Evolutionary conservation across 2,888 invertebrate species (phyloP), one percentile per base, ranked within the genome.

Genomic region (Cybosia mesomella): DNA sequence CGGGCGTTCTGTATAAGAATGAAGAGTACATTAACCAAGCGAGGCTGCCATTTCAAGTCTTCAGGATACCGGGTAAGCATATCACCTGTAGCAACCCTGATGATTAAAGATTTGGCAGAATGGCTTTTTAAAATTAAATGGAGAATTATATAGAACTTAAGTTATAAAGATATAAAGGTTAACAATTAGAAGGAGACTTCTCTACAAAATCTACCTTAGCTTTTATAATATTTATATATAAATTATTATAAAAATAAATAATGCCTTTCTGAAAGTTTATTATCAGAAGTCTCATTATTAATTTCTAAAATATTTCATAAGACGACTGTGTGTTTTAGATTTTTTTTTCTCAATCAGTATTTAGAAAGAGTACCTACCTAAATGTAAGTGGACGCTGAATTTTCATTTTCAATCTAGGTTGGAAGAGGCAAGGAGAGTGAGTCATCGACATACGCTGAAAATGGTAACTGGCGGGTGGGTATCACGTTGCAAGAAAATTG

Each of bases 11-110:
- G 99, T 92, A 96, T 99, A 62, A 96, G 99, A 79, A 99, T 99
- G 99, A 99, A 99, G 91, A 99, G 99, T 67, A 99, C 99, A 0
- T 95, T 99, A 73, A 99, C 99, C 63, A 99, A 99, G 94, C 96
- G 99, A 85, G 99, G 99, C 71, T 99, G 99, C 89, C 98, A 99
- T 92, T 98, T 98, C 93, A 99, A 99, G 92, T 98, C 98, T 54
- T 98, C 98, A 76, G 98, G 98, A 91, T 98, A 98, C 92, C 96
- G 98, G 96, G 98, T 98, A 96, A 97, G 97, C 70, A 73, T 73
- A 32, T 21, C 21, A 55, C 39, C 11, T 5, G 18, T 55, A 18
- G 43, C 32, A 58, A 15, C 8, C 10, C 39, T 67, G 8, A 60
- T 54, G 61, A 73, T 54, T 66, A 39, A 66, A 77, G 71, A 72